A percentile compares a stretch with the other conserved stretches of the same genome.
Conservation (phyloP, 2,888 invertebrate species). For the Nemurella pictetii region DNA sequence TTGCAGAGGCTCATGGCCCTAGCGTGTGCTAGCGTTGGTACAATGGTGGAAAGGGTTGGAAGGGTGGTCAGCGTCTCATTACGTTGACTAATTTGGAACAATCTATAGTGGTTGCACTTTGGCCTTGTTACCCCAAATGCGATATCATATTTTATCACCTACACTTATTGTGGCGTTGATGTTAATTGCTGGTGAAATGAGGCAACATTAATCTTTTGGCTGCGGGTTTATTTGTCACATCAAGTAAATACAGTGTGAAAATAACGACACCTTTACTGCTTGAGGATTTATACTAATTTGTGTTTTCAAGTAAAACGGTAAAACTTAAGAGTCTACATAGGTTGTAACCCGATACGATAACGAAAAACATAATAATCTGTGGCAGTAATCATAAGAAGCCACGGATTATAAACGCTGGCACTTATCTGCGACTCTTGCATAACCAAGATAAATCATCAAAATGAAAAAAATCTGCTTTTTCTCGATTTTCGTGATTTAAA, state of each 20-base stretch:
- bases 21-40: not conserved
- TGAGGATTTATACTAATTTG: not conserved
- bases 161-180: constrained; percentile 30
- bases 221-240: constrained; percentile 1
- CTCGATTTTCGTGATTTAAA: no score
- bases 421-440: no score
- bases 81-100: constrained; percentile 16
- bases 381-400: no score
- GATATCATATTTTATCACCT: constrained; percentile 13
- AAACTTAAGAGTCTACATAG: not conserved
- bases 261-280: not conserved
- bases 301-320: no score
- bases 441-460: no score
- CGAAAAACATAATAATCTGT: no score
- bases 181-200: constrained; percentile 23
- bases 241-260: not conserved
- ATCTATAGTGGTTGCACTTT: constrained; percentile 22
- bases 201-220: constrained; percentile 11
- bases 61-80: not conserved
- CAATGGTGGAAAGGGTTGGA: not conserved
- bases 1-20: not conserved
- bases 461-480: no score
- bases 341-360: not conserved
- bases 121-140: not conserved
- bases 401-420: no score